These are phyloP conservation scores for Falco punctatus DNA, from an alignment of 2,113 vertebrate species.

Conservation along the genomic window DNA sequence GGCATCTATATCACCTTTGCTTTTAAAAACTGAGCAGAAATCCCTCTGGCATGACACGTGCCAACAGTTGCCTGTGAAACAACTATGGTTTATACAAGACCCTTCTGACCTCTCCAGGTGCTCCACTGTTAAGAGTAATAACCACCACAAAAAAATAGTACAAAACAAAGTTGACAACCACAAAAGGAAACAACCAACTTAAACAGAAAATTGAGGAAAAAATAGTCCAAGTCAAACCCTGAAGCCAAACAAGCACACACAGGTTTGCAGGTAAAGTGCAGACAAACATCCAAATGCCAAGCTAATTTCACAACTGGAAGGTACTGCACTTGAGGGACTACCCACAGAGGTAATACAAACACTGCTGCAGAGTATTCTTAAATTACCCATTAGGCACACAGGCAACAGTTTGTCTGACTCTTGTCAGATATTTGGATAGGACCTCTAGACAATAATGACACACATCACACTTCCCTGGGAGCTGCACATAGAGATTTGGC, in stretches of 20 bases:
- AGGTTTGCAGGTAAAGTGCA: background rate
- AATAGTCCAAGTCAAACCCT: background rate
- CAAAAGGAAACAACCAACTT: background rate
- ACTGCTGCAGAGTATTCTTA: background rate
- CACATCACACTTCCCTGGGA: background rate
- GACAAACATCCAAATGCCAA: background rate
- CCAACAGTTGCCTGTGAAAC: background rate
- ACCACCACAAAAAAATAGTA: background rate
- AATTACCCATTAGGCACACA: background rate
- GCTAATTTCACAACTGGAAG: background rate
- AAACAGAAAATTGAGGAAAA: background rate
- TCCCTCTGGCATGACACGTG: background rate
- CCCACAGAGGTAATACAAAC: background rate
- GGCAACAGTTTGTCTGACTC: background rate
- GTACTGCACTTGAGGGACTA: background rate
- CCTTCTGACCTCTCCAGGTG: background rate
- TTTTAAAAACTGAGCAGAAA: slow-evolving; percentile 24
- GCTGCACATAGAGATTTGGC: background rate
- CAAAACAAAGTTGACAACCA: background rate
- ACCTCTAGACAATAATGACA: background rate
- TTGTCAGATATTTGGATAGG: background rate
- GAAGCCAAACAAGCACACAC: background rate
- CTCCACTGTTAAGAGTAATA: background rate
- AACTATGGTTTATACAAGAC: background rate
- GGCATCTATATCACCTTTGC: background rate